Base-by-base conservation (phyloP, 2,113 vertebrate species). In the Illadopsis cleaveri region DNA sequence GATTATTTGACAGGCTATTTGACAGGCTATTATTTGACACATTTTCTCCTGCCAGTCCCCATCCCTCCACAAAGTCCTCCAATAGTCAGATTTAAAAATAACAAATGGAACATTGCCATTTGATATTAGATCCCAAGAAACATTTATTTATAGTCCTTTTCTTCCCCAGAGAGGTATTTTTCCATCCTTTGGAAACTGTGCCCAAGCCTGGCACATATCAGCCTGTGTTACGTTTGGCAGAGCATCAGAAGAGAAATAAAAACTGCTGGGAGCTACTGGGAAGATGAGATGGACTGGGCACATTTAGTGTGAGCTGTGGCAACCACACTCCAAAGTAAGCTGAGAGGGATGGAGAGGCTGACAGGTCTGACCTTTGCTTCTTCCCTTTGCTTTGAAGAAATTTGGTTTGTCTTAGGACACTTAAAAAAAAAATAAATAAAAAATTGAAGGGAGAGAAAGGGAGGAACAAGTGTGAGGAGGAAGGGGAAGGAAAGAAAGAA, bases 51-150 rank as follows among this genome's bases (percentile, higher is more conserved):
- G 91, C 31, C n/a, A 30, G 44, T 89, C 78, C 45, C 45, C 45
- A 47, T 47, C 45, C 45, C 45, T 47, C 12, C 78, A 65, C 44
- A n/a, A 87, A 91, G 44, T 35, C 53, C 40, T 80, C 4, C 2
- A 22, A 16, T 19, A 82, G 30, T 51, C 85, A 78, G 73, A 56
- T 60, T 57, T 58, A 86, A 89, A 92, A 95, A 92, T 92, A 96
- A 89, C 38, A 84, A 83, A 81, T 54, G 64, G 68, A 92, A 73
- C 31, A n/a, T 20, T 78, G 42, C 60, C 83, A 82, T 86, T 89
- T 77, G 60, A 57, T 86, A 86, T 78, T 71, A 75, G 56, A 78
- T 94, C 47, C 76, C 28, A 20, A 56, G 37, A n/a, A 93, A 78
- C 58, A 62, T 7, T 86, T 90, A 92, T 89, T 90, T 94, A 80